Evolutionary conservation across 2,888 invertebrate species (phyloP).

Genomic region (Agrotis ipsilon): DNA sequence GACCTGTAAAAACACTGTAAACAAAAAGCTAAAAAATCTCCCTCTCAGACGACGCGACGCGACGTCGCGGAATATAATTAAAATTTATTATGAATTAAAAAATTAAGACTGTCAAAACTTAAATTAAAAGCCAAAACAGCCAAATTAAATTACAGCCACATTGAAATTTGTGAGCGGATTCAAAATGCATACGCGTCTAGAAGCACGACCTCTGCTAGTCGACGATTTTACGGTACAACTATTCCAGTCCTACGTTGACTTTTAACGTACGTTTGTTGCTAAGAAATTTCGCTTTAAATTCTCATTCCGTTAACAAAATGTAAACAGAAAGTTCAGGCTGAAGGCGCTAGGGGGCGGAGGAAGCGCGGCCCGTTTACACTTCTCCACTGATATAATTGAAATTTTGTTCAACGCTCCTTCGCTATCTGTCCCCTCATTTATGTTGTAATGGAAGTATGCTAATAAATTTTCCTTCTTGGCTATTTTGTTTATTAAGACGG

Average conservation of each 20-base stretch:
- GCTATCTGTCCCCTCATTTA: slow-evolving; percentile 74
- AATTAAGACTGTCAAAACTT: slow-evolving; percentile 13
- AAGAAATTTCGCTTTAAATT: slow-evolving; percentile 87
- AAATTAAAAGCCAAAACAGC: slow-evolving; percentile 35
- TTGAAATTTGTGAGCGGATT: slow-evolving; percentile 49
- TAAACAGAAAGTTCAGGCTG: slow-evolving; percentile 83
- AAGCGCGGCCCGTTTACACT: slow-evolving; percentile 74
- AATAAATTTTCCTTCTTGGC: slow-evolving; percentile 74
- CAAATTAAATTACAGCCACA: slow-evolving; percentile 50
- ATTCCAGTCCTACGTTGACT: slow-evolving; percentile 73
- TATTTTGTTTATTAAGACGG: slow-evolving; percentile 65
- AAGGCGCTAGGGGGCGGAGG: slow-evolving; percentile 71
- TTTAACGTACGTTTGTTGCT: slow-evolving; percentile 83
- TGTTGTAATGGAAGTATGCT: slow-evolving; percentile 76
- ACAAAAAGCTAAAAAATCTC: neutral
- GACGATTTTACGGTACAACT: slow-evolving; percentile 79
- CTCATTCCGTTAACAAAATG: slow-evolving; percentile 88
- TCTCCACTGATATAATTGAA: slow-evolving; percentile 84
- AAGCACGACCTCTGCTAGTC: slow-evolving; percentile 47
- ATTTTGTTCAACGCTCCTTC: slow-evolving; percentile 81
- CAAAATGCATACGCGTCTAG: slow-evolving; percentile 52
- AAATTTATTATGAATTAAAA: slow-evolving; percentile 23
- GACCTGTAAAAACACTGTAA: neutral
- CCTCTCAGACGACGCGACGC: neutral
- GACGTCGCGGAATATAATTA: slow-evolving; percentile 11